These are phyloP conservation scores for Serinus canaria DNA, from an alignment of 2,113 vertebrate genomes.

Conservation along the genomic window DNA sequence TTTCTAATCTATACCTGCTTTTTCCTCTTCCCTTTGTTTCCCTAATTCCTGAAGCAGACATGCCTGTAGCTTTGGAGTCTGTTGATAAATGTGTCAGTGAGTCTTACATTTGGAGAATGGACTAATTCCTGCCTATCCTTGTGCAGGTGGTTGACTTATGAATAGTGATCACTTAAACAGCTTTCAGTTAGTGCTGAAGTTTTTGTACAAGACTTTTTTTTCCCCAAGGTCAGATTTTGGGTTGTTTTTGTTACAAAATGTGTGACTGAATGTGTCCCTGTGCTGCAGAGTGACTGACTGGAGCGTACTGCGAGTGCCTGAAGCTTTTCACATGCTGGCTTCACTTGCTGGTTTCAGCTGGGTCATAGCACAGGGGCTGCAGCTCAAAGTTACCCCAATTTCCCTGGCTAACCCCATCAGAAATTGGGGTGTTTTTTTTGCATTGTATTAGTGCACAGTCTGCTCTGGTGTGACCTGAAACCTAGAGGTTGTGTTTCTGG, in stretches of 20 bases:
- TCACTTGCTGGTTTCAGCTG: not conserved
- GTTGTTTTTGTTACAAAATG: not conserved
- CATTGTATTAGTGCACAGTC: not conserved
- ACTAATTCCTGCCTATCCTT: not conserved
- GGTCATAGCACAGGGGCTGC: not conserved
- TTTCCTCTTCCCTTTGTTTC: not conserved
- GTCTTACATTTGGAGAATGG: not conserved
- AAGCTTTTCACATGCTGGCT: not conserved
- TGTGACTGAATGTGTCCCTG: not conserved
- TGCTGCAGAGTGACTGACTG: not conserved
- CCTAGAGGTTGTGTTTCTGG: not conserved
- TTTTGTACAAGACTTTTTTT: not conserved
- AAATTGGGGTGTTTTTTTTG: not conserved
- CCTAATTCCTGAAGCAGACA: not conserved
- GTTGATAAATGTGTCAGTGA: not conserved
- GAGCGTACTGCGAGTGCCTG: not conserved
- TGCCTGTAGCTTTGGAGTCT: not conserved
- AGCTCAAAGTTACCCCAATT: not conserved
- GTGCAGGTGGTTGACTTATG: not conserved
- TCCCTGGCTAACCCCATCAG: rapidly evolving
- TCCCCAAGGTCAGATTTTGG: not conserved
- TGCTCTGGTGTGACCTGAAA: not conserved
- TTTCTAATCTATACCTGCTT: not conserved
- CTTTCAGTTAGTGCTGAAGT: not conserved
- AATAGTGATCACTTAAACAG: not conserved